Conservation (phyloP, 2,888 invertebrate genomes). For the Shargacucullia verbasci region DNA sequence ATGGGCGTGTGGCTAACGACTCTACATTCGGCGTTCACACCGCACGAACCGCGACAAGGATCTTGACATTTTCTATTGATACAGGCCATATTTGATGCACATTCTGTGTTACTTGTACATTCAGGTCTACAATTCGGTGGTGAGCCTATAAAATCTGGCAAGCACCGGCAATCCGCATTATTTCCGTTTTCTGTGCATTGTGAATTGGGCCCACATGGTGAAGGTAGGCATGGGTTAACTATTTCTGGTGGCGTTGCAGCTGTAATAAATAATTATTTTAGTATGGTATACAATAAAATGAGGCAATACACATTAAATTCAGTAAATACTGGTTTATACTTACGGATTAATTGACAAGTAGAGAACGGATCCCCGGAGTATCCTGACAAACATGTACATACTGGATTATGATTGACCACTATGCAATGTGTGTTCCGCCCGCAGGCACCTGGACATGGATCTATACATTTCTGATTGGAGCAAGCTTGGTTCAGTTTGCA, state of each 20-base stretch:
- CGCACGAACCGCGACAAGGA: constrained; percentile 92
- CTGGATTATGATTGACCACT: constrained; percentile 91
- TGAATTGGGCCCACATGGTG: constrained; percentile 91
- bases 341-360: constrained; percentile 88
- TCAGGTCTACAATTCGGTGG: constrained; percentile 92
- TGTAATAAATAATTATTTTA: constrained; percentile 55
- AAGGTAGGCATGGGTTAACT: constrained; percentile 90
- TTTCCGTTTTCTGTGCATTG: constrained; percentile 89
- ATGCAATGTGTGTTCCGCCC: constrained; percentile 89
- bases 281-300: background rate
- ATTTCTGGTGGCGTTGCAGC: constrained; percentile 73
- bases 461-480: constrained; percentile 92
- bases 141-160: constrained; percentile 89
- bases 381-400: constrained; percentile 90
- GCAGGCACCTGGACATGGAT: constrained; percentile 93
- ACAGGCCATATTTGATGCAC: constrained; percentile 90
- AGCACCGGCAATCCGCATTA: constrained; percentile 90
- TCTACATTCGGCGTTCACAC: constrained; percentile 91
- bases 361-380: constrained; percentile 93
- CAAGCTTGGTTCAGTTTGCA: constrained; percentile 92
- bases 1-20: constrained; percentile 93
- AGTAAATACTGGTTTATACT: constrained; percentile 56
- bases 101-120: constrained; percentile 92
- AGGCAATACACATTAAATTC: background rate
- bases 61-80: constrained; percentile 92